Conservation (phyloP, 2,113 vertebrate species). For the Ardeotis arabs region DNA sequence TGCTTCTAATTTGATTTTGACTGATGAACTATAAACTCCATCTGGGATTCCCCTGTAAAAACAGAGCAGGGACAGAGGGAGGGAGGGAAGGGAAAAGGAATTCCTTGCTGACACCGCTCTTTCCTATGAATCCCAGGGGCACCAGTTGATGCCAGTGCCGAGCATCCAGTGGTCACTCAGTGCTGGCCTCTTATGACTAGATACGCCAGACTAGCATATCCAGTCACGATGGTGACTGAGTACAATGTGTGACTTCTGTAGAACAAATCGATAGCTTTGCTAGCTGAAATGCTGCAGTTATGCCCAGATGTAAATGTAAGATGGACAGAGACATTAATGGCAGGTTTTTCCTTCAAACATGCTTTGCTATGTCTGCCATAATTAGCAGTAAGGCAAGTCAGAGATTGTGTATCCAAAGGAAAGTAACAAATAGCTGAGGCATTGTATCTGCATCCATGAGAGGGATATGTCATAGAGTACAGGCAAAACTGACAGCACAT, state of each 20-base stretch:
- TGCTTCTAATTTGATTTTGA: neutral
- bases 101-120: neutral
- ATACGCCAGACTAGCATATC: too few relatives aligned
- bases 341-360: neutral
- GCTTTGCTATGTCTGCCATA: neutral
- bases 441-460: neutral
- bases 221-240: neutral
- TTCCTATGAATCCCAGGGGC: neutral
- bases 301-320: neutral
- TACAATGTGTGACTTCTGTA: neutral
- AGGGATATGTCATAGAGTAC: neutral
- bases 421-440: neutral
- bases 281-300: neutral
- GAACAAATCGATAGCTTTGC: neutral
- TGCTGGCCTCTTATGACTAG: neutral
- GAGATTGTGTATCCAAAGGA: neutral
- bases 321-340: neutral
- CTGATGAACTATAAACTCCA: neutral
- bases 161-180: neutral
- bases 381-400: neutral
- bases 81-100: neutral
- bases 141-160: neutral
- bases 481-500: neutral
- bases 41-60: neutral
- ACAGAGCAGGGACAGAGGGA: neutral